Conservation (phyloP, 2,113 vertebrate genomes). For the Callocephalon fimbriatum region DNA sequence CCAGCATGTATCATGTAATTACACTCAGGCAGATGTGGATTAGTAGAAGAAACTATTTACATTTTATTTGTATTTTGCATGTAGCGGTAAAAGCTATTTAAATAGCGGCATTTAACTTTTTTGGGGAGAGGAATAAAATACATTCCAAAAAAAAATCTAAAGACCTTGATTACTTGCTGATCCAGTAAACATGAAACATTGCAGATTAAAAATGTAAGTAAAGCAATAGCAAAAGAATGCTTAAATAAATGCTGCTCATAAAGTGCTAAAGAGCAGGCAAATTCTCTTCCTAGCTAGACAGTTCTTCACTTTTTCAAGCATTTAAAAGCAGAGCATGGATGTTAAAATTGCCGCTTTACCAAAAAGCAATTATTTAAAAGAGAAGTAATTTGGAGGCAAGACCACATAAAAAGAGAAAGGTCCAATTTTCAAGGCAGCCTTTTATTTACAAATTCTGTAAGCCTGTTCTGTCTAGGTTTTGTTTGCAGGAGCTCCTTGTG, state of each 20-base stretch:
- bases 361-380: constrained; percentile 31
- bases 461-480: background rate
- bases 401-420: background rate
- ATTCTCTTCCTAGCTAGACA: background rate
- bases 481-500: background rate
- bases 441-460: constrained; percentile 27
- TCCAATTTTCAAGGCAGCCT: background rate
- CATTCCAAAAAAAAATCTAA: constrained; percentile 54
- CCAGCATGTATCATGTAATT: constrained; percentile 72
- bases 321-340: background rate
- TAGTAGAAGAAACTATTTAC: constrained; percentile 64
- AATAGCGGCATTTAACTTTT: constrained; percentile 66
- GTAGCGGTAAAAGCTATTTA: constrained; percentile 69
- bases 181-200: constrained; percentile 61
- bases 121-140: constrained; percentile 46
- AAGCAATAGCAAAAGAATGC: constrained; percentile 19
- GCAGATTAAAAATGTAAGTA: constrained; percentile 55
- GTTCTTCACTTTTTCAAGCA: constrained; percentile 7
- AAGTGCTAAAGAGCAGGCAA: constrained; percentile 16
- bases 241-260: background rate
- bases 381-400: background rate
- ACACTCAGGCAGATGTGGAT: constrained; percentile 73
- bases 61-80: constrained; percentile 71
- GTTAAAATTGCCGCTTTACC: background rate
- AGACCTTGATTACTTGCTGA: constrained; percentile 77